Evolutionary conservation across 2,797 vertebrate genomes (phyloP), one percentile per base, ranked within the genome.

Genomic region (Galaxias olidus): DNA sequence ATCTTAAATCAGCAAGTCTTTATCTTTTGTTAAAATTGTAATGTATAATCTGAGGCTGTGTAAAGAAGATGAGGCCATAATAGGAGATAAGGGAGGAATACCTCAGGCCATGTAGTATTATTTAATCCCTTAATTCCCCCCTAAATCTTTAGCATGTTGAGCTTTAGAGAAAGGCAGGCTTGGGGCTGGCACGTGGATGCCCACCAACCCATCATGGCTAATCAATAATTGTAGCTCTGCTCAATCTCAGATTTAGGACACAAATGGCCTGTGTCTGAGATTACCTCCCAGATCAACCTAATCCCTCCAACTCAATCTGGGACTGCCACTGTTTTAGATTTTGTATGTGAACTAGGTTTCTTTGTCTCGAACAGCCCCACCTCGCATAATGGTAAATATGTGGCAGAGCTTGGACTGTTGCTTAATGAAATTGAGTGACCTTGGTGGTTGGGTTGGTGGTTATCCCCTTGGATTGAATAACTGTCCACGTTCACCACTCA

Each of bases 41-140:
- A 30, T 30, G 30, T 30, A 30, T 30, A 30, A 30, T 30, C 30
- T 30, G 30, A 30, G 30, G 30, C 30, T 30, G 30, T 30, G 30
- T 30, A 30, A 30, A 6, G 30, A 30, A 30, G 30, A 30, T 30
- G 13, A 18, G 20, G 8, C 14, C 74, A 69, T 77, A 81, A 84
- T 74, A 73, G 81, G 69, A 65, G 66, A 80, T 88, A 86, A 85
- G 84, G 82, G 86, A 88, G 72, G 83, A 87, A 85, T 85, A 79
- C 47, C 75, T 65, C 53, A 75, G 68, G 66, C 74, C 76, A 74
- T 71, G 76, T 83, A 86, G 74, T 82, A 73, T 78, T 84, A 73
- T 75, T 80, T 90, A 90, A 92, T 90, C 87, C 88, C 75, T 83
- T 85, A 86, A 91, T 89, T 89, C 86, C 82, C 73, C 81, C 73